Evolutionary conservation across 1,140 invertebrate species (phyloP).

Genomic region (Hydropsyche tenuis): DNA sequence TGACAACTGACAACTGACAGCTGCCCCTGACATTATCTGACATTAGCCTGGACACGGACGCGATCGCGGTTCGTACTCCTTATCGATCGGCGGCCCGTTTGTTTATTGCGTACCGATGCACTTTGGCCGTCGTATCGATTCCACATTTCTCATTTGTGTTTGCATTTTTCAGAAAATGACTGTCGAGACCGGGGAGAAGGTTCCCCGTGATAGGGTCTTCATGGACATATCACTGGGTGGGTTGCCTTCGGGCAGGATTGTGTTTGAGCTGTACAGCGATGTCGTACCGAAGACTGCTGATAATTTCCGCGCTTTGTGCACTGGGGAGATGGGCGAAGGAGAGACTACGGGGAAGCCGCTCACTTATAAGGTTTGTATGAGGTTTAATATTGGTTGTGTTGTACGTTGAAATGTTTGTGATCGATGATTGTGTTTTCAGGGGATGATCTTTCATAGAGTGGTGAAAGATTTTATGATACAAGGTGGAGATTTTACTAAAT

Average conservation of each 20-base stretch:
- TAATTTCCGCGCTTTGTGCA: slow-evolving; percentile 92
- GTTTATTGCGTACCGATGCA: no score
- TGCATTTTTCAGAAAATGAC: slow-evolving; percentile 46
- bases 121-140: no score
- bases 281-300: slow-evolving; percentile 92
- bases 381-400: background rate
- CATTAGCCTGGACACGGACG: no score
- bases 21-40: no score
- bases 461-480: slow-evolving; percentile 94
- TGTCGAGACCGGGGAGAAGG: slow-evolving; percentile 39
- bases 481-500: slow-evolving; percentile 85
- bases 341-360: slow-evolving; percentile 74
- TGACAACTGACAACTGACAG: no score
- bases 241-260: slow-evolving; percentile 84
- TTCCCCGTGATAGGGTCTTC: slow-evolving; percentile 69
- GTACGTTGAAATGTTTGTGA: background rate
- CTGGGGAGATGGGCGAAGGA: slow-evolving; percentile 84
- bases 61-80: background rate
- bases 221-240: slow-evolving; percentile 94
- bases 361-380: slow-evolving; percentile 70
- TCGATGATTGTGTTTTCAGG: slow-evolving; percentile 63
- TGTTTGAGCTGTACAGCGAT: slow-evolving; percentile 94
- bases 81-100: no score
- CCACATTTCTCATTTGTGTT: no score
- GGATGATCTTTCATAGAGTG: slow-evolving; percentile 87